Conservation (phyloP, 1,140 invertebrate species). For the Zelostemma sp. region DNA sequence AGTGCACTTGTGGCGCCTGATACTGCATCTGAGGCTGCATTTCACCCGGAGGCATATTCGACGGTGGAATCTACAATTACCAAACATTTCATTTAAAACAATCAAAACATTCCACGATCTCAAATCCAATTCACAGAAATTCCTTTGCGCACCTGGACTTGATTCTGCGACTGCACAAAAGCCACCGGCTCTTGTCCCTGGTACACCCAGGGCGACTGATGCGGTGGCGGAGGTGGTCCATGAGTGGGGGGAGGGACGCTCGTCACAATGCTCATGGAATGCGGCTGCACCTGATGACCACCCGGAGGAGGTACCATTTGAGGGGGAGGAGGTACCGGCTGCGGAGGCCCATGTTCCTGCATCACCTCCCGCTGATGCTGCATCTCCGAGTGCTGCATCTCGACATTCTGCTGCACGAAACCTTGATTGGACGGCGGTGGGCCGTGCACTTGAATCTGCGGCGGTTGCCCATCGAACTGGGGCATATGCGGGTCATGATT, state of each 20-base stretch:
- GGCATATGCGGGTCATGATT: slow-evolving; percentile 50
- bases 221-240: slow-evolving; percentile 48
- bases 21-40: slow-evolving; percentile 64
- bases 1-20: slow-evolving; percentile 64
- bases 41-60: slow-evolving; percentile 56
- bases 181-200: slow-evolving; percentile 56
- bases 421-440: slow-evolving; percentile 44
- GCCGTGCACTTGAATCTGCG: slow-evolving; percentile 31
- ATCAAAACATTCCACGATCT: too few relatives aligned
- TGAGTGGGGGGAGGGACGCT: slow-evolving; percentile 66
- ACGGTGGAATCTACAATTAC: slow-evolving; percentile 52
- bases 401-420: slow-evolving; percentile 51
- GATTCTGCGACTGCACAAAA: slow-evolving; percentile 54
- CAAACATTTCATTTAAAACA: slow-evolving; percentile 24
- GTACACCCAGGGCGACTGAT: slow-evolving; percentile 64
- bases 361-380: slow-evolving; percentile 1
- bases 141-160: slow-evolving; percentile 61
- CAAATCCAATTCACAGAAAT: too few relatives aligned
- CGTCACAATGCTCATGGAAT: slow-evolving; percentile 65
- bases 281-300: slow-evolving; percentile 58
- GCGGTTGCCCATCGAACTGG: slow-evolving; percentile 61
- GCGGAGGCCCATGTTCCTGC: slow-evolving; percentile 29
- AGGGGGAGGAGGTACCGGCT: slow-evolving; percentile 55
- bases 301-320: slow-evolving; percentile 66
- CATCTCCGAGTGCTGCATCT: slow-evolving; percentile 54